These are phyloP conservation scores for Pyrgilauda ruficollis DNA, from an alignment of 2,113 vertebrate species.

Conservation along the genomic window DNA sequence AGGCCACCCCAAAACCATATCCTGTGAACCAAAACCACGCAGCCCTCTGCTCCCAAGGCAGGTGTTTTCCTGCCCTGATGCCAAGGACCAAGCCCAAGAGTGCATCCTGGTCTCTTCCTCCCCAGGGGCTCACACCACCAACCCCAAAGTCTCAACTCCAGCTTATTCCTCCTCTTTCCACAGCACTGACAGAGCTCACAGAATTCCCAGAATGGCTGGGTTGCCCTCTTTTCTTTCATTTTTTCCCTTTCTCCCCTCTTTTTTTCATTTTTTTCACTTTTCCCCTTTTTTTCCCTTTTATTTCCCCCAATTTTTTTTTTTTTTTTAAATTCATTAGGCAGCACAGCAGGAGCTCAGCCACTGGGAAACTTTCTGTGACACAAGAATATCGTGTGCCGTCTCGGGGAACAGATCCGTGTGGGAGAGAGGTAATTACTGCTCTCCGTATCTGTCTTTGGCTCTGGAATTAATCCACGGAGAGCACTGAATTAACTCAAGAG, in stretches of 20 bases:
- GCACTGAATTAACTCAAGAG: constrained; percentile 27
- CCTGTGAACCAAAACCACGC: neutral
- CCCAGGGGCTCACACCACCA: neutral
- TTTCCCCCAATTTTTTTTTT: neutral
- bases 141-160: neutral
- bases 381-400: neutral
- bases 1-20: neutral
- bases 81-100: neutral
- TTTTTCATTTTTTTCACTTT: too few relatives aligned
- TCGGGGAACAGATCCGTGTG: neutral
- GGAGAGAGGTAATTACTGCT: constrained; percentile 45
- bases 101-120: accelerated
- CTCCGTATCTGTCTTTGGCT: constrained; percentile 1
- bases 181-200: neutral
- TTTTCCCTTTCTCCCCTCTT: neutral
- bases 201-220: too few relatives aligned
- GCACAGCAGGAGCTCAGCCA: neutral
- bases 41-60: neutral
- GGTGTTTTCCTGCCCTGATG: neutral
- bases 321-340: neutral
- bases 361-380: neutral
- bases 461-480: constrained; percentile 38
- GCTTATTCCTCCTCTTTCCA: neutral
- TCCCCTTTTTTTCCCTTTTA: neutral
- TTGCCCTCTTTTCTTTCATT: neutral